Percentiles rank a stretch among this genome's conserved stretches.
These are phyloP conservation scores for Silurus aristotelis DNA, from an alignment of 2,797 vertebrate genomes.

Conservation along the genomic window DNA sequence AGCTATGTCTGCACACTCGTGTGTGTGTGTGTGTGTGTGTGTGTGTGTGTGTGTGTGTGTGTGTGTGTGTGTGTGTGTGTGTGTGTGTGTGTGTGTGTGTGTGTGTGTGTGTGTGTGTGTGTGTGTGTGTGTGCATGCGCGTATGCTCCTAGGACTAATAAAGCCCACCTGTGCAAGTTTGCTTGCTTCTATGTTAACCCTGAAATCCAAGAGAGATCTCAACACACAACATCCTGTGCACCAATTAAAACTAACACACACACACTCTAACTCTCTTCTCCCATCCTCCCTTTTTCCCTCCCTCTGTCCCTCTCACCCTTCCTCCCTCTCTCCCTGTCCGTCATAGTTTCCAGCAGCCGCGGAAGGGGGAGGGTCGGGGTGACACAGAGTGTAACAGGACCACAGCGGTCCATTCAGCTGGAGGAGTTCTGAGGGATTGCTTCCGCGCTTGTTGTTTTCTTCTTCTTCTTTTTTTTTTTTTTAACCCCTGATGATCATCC, in stretches of 20 bases:
- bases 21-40: background rate
- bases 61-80: background rate
- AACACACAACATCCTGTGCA: slow-evolving; percentile 53
- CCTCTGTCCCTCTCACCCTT: slow-evolving; percentile 38
- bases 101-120: slow-evolving; percentile 5
- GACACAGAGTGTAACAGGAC: slow-evolving; percentile 70
- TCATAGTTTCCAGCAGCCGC: slow-evolving; percentile 77
- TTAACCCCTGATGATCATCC: slow-evolving; percentile 60
- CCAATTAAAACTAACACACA: slow-evolving; percentile 57
- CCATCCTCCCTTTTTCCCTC: slow-evolving; percentile 20
- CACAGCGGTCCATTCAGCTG: slow-evolving; percentile 72
- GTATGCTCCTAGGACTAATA: slow-evolving; percentile 30
- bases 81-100: background rate
- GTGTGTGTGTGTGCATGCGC: background rate
- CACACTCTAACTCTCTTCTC: slow-evolving; percentile 17
- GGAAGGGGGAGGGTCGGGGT: slow-evolving; percentile 59
- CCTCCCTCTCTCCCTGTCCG: slow-evolving; percentile 61
- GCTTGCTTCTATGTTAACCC: slow-evolving; percentile 37
- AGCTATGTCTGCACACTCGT: background rate
- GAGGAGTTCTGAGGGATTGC: slow-evolving; percentile 68
- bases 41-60: background rate
- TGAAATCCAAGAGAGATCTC: slow-evolving; percentile 55
- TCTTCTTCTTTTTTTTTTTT: slow-evolving; percentile 50
- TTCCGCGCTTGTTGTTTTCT: slow-evolving; percentile 67
- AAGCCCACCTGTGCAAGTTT: slow-evolving; percentile 53